Percentiles rank a stretch among this genome's conserved stretches.
Evolutionary conservation across 2,113 vertebrate genomes (phyloP).

Genomic region (Serilophus lunatus): DNA sequence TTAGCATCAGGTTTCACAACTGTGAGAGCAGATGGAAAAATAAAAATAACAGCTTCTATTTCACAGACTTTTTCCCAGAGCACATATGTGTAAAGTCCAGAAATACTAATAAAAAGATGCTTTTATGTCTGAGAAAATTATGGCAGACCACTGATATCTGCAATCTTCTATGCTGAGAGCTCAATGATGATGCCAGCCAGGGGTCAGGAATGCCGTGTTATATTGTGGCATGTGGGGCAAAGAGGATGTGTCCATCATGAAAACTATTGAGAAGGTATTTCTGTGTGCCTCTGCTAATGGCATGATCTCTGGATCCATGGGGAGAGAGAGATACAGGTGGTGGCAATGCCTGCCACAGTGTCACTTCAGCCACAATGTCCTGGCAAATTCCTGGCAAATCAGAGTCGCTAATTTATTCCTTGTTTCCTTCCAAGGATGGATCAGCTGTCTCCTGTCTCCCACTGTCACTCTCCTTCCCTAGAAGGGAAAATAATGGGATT

Average conservation of each 20-base stretch:
- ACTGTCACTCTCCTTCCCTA: neutral
- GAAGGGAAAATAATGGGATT: neutral
- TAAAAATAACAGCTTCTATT: neutral
- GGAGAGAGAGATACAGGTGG: neutral
- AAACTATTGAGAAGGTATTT: neutral
- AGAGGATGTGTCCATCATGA: neutral
- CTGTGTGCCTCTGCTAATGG: neutral
- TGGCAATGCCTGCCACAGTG: accelerated
- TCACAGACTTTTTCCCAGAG: neutral
- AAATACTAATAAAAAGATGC: neutral
- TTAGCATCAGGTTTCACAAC: neutral
- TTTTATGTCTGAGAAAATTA: neutral
- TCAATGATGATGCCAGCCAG: neutral
- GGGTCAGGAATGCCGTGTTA: neutral
- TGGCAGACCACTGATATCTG: neutral
- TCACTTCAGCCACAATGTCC: neutral
- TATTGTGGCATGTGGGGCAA: accelerated
- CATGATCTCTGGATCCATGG: accelerated
- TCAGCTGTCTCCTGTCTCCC: neutral
- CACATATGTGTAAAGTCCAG: neutral
- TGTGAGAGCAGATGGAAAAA: neutral
- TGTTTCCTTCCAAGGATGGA: neutral
- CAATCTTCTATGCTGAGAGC: neutral
- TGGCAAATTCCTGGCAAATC: neutral
- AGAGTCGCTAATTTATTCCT: neutral